Conservation (phyloP, 2,113 vertebrate species). For the Hippocampus guttulatus region DNA sequence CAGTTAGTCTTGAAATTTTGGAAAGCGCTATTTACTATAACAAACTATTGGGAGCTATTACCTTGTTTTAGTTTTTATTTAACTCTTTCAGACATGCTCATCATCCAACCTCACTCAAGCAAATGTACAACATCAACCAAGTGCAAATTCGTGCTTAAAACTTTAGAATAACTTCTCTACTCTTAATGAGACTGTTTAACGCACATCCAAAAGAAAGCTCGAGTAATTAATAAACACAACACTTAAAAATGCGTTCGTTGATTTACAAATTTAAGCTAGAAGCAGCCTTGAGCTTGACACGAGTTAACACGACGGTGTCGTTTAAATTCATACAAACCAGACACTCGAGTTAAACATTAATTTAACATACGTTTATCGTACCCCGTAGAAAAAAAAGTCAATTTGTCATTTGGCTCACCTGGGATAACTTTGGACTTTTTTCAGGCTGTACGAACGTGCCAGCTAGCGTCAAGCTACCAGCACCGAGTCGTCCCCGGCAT, state of each 20-base stretch:
- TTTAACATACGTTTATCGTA: background rate
- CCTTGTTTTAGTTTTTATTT: too few species aligned
- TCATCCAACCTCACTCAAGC: too few species aligned
- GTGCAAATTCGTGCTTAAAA: too few species aligned
- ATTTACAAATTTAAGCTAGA: background rate
- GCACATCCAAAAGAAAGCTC: too few species aligned
- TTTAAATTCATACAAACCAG: background rate
- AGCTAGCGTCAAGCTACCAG: slow-evolving; percentile 42
- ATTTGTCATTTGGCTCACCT: slow-evolving; percentile 28
- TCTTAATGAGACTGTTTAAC: too few species aligned
- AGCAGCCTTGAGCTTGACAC: background rate
- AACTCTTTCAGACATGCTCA: too few species aligned
- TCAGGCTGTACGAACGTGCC: slow-evolving; percentile 20
- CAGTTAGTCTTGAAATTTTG: too few species aligned
- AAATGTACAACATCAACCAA: too few species aligned
- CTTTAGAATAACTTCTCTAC: too few species aligned
- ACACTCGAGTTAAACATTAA: background rate
- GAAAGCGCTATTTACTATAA: too few species aligned
- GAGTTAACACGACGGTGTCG: background rate
- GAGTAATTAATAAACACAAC: too few species aligned
- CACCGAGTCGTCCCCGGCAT: slow-evolving; percentile 15
- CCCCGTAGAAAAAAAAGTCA: background rate
- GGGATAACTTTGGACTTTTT: slow-evolving; percentile 42
- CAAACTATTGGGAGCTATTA: too few species aligned
- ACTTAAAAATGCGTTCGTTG: background rate